These are phyloP conservation scores for Pseudeuparius sepicola DNA, from an alignment of 2,888 invertebrate genomes.

Conservation along the genomic window DNA sequence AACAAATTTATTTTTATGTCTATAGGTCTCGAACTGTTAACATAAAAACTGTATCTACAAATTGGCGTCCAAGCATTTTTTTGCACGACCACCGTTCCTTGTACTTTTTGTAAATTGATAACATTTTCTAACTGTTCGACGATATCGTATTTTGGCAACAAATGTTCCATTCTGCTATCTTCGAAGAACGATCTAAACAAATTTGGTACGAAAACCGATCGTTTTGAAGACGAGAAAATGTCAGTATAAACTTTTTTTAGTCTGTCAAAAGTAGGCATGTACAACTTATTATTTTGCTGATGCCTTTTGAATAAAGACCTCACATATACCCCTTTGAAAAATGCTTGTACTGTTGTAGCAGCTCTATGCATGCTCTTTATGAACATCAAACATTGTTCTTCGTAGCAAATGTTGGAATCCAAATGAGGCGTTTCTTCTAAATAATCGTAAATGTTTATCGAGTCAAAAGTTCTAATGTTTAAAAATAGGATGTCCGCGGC, in stretches of 20 bases:
- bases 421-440: conserved; percentile 13
- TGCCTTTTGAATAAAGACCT: conserved; percentile 23
- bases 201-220: conserved; percentile 17
- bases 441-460: conserved; percentile 15
- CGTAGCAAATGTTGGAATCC: conserved; percentile 5
- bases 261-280: conserved; percentile 26
- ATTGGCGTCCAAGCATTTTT: conserved; percentile 27
- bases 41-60: conserved; percentile 28
- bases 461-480: conserved; percentile 17
- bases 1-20: conserved; percentile 29
- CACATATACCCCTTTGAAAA: conserved; percentile 29
- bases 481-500: conserved; percentile 9
- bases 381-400: conserved; percentile 23
- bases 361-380: conserved; percentile 26
- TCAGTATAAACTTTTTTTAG: conserved; percentile 28
- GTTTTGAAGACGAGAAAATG: conserved; percentile 26
- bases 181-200: conserved; percentile 28
- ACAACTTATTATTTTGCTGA: too few species aligned
- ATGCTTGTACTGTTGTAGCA: conserved; percentile 30
- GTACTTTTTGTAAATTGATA: too few species aligned
- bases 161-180: conserved; percentile 15
- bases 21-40: conserved; percentile 20
- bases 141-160: conserved; percentile 21
- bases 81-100: conserved; percentile 12
- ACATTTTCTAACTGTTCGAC: too few species aligned